A percentile compares a stretch with the other conserved stretches of the same genome.
These are phyloP conservation scores for Lasioglossum morio DNA, from an alignment of 2,888 invertebrate genomes.

Conservation along the genomic window DNA sequence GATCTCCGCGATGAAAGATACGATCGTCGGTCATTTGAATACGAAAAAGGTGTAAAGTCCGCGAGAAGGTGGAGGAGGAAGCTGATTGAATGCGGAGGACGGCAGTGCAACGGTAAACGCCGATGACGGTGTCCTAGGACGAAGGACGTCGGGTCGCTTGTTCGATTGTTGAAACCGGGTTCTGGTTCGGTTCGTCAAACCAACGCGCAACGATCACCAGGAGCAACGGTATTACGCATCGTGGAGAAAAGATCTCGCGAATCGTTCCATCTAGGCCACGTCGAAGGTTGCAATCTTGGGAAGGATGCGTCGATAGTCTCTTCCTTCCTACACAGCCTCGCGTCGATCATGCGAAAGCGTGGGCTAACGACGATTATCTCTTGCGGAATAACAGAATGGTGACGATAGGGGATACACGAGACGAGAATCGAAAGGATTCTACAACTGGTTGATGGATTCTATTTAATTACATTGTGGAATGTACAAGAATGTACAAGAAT, in stretches of 20 bases:
- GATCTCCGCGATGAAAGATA: too few relatives aligned
- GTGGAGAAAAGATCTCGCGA: slow-evolving; percentile 20
- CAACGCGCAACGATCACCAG: slow-evolving; percentile 26
- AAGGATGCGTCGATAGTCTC: slow-evolving; percentile 30
- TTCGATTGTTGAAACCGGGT: slow-evolving; percentile 38
- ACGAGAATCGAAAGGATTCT: background rate
- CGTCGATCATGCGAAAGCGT: background rate
- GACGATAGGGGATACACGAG: background rate
- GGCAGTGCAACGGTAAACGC: slow-evolving; percentile 66
- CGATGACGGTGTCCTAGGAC: slow-evolving; percentile 47
- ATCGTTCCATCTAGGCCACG: slow-evolving; percentile 16
- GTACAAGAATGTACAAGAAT: too few relatives aligned
- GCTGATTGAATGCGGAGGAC: slow-evolving; percentile 49
- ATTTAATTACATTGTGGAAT: too few relatives aligned
- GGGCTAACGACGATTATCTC: background rate
- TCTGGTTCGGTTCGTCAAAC: slow-evolving; percentile 31
- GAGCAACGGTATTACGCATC: slow-evolving; percentile 65
- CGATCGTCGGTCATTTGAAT: background rate
- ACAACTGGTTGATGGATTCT: background rate
- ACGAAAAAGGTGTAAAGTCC: background rate
- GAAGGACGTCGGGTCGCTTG: slow-evolving; percentile 63
- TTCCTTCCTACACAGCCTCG: background rate
- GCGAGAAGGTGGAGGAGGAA: slow-evolving; percentile 40
- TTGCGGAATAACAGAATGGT: slow-evolving; percentile 19
- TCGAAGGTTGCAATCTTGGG: slow-evolving; percentile 42